phyloP scores from a whole-genome alignment of 2,797 vertebrate species.

The Platalea minor region DNA sequence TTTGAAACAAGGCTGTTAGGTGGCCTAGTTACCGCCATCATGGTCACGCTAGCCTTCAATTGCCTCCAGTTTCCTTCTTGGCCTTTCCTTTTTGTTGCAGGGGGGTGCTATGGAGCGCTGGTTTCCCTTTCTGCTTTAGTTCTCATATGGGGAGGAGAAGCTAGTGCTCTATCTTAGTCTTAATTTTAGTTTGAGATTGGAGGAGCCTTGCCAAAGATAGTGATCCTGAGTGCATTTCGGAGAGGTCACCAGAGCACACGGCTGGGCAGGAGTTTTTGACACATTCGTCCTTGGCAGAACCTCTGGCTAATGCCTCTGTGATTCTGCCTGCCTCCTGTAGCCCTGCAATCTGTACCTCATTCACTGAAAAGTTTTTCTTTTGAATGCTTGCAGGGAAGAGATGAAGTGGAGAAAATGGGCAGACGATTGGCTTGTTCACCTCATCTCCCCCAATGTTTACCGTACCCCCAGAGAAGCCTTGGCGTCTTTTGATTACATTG shows the following conservation, averaged over 20 bases:
- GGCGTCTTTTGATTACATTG: conserved; percentile 97
- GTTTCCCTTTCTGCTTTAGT: background rate
- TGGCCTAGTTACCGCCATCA: background rate
- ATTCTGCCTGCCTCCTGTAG: background rate
- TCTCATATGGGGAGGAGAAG: background rate
- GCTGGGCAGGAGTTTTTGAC: background rate
- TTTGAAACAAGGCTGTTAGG: background rate
- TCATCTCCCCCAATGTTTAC: conserved; percentile 97
- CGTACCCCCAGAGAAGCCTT: conserved; percentile 86
- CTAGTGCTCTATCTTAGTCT: background rate
- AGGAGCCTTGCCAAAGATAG: background rate
- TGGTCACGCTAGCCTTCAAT: background rate
- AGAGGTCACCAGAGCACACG: background rate
- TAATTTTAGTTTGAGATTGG: background rate
- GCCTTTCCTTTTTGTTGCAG: background rate
- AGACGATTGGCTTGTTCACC: conserved; percentile 94
- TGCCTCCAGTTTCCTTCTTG: background rate
- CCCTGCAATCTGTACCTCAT: background rate
- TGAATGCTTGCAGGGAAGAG: conserved; percentile 82
- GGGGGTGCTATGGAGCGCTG: background rate
- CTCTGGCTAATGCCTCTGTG: background rate
- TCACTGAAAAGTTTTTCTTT: background rate
- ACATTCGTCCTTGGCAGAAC: background rate
- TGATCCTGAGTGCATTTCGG: background rate
- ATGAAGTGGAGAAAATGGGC: conserved; percentile 96